Percentiles rank a stretch among this genome's conserved stretches.
phyloP scores from a whole-genome alignment of 2,797 vertebrate species.

The Pelobates cultripes region DNA sequence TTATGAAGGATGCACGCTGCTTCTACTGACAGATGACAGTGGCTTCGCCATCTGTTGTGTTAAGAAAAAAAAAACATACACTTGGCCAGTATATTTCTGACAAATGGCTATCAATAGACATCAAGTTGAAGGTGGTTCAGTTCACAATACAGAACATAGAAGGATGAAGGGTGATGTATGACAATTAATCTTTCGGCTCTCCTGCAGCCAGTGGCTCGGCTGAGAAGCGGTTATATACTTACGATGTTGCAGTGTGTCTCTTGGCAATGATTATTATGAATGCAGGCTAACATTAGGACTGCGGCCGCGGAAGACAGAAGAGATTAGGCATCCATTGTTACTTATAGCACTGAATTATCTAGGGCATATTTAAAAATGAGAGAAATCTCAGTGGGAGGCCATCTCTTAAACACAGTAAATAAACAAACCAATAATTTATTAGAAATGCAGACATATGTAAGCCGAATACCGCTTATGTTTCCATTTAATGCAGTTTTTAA shows the following conservation, averaged over 20 bases:
- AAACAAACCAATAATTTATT: no score
- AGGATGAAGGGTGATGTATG: background rate
- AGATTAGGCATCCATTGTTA: background rate
- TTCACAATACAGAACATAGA: conserved; percentile 10
- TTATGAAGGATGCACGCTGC: conserved; percentile 68
- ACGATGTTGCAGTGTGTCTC: background rate
- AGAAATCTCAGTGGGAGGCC: background rate
- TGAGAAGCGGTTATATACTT: conserved; percentile 1
- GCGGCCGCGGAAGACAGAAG: background rate
- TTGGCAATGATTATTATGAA: conserved; percentile 18
- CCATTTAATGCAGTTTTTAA: no score
- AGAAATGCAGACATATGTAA: no score
- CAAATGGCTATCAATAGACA: conserved; percentile 55
- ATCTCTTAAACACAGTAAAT: no score
- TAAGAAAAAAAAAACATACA: conserved; percentile 55
- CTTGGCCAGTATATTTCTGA: conserved; percentile 58
- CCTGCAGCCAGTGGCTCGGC: background rate
- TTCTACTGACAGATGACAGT: conserved; percentile 66
- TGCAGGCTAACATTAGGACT: conserved; percentile 1
- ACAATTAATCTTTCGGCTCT: background rate
- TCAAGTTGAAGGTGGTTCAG: conserved; percentile 29
- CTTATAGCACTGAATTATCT: background rate
- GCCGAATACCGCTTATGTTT: no score
- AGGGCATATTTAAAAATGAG: background rate
- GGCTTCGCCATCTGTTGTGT: conserved; percentile 67